These are phyloP conservation scores for Muricea muricata DNA, from an alignment of 92 coral and sea anemone species.

Conservation along the genomic window DNA sequence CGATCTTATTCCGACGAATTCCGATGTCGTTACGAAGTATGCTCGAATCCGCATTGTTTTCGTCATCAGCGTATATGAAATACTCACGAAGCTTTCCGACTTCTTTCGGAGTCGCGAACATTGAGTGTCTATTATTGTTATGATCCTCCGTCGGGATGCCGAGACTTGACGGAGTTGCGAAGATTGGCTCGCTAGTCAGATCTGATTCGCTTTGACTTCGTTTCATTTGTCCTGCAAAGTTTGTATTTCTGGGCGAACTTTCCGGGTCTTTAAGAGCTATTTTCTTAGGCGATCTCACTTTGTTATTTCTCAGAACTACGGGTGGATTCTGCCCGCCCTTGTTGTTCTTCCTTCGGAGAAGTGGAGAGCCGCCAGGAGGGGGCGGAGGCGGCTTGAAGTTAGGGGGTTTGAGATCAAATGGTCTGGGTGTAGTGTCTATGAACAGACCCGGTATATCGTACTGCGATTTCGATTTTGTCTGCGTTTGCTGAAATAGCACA, in stretches of 20 bases:
- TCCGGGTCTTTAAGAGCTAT: neutral
- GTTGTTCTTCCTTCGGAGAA: conserved; percentile 7
- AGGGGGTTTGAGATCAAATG: conserved; percentile 22
- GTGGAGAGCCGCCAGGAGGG: conserved; percentile 31
- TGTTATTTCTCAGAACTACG: neutral
- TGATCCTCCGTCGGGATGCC: conserved; percentile 1
- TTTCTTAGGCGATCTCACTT: neutral
- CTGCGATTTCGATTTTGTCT: neutral
- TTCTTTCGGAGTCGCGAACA: conserved; percentile 11
- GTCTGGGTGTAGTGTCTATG: neutral
- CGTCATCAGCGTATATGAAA: neutral
- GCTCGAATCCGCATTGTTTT: neutral
- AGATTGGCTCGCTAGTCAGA: conserved; percentile 17
- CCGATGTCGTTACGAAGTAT: neutral
- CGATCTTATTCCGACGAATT: neutral
- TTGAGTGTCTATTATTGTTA: conserved; percentile 10
- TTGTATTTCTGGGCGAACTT: neutral
- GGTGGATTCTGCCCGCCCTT: neutral
- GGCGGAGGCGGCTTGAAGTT: conserved; percentile 40
- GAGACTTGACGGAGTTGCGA: conserved; percentile 4
- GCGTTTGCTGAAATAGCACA: neutral
- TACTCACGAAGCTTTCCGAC: conserved; percentile 14
- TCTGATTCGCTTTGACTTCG: conserved; percentile 9
- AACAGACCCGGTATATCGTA: conserved; percentile 27
- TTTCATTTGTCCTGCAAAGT: neutral